Conservation (phyloP, 2,888 invertebrate species). For the Macrophya annulata region DNA sequence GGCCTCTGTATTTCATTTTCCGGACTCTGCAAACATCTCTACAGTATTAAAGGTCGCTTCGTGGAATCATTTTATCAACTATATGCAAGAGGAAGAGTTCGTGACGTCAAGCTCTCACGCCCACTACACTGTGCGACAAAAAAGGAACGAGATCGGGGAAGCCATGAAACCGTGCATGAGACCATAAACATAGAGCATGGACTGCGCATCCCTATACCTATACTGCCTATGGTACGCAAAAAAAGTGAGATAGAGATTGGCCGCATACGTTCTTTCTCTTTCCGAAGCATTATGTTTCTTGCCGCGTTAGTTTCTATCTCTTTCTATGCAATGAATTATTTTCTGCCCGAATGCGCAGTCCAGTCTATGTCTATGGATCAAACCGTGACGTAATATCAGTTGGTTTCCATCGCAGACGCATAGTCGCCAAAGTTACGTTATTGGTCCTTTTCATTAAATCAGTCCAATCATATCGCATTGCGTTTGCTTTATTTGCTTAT, state of each 20-base stretch:
- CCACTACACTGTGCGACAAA: neutral
- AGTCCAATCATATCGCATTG: constrained; percentile 7
- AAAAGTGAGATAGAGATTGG: too few species aligned
- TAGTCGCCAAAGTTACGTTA: neutral
- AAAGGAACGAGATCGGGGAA: neutral
- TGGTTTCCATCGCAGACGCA: neutral
- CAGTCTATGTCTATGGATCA: too few species aligned
- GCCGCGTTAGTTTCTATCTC: too few species aligned
- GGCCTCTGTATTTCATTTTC: neutral
- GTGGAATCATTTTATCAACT: neutral
- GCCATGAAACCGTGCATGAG: neutral
- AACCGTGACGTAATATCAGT: neutral
- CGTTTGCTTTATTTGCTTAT: neutral
- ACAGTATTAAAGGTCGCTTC: constrained; percentile 8
- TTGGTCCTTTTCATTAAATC: neutral
- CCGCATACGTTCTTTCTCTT: too few species aligned
- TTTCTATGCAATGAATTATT: too few species aligned
- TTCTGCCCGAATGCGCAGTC: too few species aligned
- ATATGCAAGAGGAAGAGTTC: neutral
- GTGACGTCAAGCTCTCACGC: neutral
- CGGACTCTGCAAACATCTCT: neutral
- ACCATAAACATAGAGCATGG: too few species aligned
- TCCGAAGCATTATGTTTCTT: too few species aligned
- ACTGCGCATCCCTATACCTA: too few species aligned
- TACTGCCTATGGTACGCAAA: too few species aligned